Conservation (phyloP, 1,140 invertebrate genomes). For the Scylla paramamosain region DNA sequence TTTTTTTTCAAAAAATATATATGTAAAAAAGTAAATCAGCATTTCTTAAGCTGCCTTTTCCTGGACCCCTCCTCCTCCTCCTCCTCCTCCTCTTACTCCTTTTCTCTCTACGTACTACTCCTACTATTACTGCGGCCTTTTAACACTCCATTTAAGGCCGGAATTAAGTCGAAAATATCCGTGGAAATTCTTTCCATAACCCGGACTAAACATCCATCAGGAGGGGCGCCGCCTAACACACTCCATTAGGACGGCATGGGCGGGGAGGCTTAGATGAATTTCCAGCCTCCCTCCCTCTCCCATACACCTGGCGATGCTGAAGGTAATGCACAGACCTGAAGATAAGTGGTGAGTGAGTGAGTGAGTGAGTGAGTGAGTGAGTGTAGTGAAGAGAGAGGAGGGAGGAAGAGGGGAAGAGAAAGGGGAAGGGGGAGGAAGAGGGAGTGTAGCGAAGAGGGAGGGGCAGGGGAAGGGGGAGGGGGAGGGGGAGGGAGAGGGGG, state of each 20-base stretch:
- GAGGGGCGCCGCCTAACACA: neutral
- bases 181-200: neutral
- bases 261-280: neutral
- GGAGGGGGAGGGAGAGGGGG: no score
- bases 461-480: no score
- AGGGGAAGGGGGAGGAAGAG: neutral
- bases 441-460: neutral
- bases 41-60: no score
- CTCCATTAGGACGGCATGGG: neutral
- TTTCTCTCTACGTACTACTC: neutral
- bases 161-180: slow-evolving; percentile 14
- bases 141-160: neutral
- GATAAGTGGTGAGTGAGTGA: neutral
- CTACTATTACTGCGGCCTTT: neutral
- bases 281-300: neutral
- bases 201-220: neutral
- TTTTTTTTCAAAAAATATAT: no score
- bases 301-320: neutral
- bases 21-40: no score
- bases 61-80: neutral
- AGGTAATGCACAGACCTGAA: neutral
- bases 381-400: neutral
- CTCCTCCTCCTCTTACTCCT: neutral
- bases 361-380: no score
- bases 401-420: no score